Base-by-base conservation (phyloP, 2,797 vertebrate species). In the Ataeniobius toweri region DNA sequence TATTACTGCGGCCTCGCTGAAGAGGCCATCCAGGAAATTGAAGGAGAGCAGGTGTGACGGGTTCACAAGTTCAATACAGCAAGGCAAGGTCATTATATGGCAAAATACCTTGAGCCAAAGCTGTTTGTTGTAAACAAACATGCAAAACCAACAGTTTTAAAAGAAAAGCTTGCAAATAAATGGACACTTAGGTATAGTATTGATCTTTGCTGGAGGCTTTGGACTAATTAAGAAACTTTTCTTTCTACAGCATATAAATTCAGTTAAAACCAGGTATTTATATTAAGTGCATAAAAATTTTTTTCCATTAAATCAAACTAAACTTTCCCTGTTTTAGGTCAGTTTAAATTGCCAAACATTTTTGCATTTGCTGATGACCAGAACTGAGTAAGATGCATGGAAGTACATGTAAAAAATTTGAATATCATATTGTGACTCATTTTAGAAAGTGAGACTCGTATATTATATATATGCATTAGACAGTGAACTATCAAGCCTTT, bases 31-130 rank as follows among this genome's bases (percentile, higher is more conserved):
- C 81, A 74, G 76, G 81, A 90, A 85, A 91, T 77, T 83, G 87
- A 88, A 63, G 86, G 83, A 88, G 86, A 83, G 71, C 24, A 22
- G 61, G 80, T 87, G 84, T 83, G 90, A 93, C 56, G 65, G 78
- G 90, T 91, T 93, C 88, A 87, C 75, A 79, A 86, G 90, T 91
- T 92, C 89, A 93, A 14, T 74, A 53, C 85, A 58, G 81, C 48
- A 36, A 78, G 69, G 67, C 81, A 80, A 82, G 85, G 84, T 89
- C 61, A 69, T 88, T 84, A 85, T 69, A 73, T 74, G 75, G 80
- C 73, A 31, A 76, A 90, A 80, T 6, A 63, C 75, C 83, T 74
- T 71, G 65, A 72, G 77, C 76, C 58, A 70, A 71, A 71, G 77
- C 16, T 14, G 76, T 41, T 67, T 73, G 44, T 55, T 26, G 65